Percentiles rank a stretch among this genome's conserved stretches.
Evolutionary conservation across 23 tunicate genomes (phyloP).

Genomic region (Phallusia fumigata): DNA sequence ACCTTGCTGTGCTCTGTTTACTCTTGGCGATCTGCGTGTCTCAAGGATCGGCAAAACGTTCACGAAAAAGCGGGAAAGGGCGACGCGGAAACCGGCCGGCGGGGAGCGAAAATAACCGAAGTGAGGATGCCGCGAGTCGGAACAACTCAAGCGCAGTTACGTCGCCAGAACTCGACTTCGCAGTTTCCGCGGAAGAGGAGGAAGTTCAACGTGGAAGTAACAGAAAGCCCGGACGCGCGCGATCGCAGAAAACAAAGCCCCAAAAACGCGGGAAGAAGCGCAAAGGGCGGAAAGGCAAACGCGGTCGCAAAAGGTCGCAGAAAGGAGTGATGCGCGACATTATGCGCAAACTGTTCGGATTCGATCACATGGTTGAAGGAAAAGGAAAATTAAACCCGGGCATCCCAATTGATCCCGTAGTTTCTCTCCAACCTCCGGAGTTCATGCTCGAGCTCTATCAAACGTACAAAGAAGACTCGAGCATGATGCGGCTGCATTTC

Average conservation of each 20-base stretch:
- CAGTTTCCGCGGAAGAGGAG: background rate
- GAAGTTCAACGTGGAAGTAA: background rate
- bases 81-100: background rate
- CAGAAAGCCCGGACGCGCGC: background rate
- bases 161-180: background rate
- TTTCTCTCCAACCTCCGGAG: conserved; percentile 66
- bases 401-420: background rate
- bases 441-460: conserved; percentile 82
- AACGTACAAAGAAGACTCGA: conserved; percentile 59
- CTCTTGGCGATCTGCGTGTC: background rate
- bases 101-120: background rate
- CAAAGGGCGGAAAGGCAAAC: background rate
- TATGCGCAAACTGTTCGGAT: conserved; percentile 78
- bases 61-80: background rate
- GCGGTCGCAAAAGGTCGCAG: background rate
- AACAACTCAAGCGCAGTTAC: background rate
- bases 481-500: conserved; percentile 41
- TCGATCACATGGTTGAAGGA: conserved; percentile 59
- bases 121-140: background rate
- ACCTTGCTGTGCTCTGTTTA: background rate
- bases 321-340: conserved; percentile 32
- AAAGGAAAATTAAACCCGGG: background rate
- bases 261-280: conserved; percentile 21
- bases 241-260: background rate
- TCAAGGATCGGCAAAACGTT: background rate